A percentile compares a stretch with the other conserved stretches of the same genome.
Conservation (phyloP, 2,113 vertebrate genomes). For the Forbesichthys agassizii region DNA sequence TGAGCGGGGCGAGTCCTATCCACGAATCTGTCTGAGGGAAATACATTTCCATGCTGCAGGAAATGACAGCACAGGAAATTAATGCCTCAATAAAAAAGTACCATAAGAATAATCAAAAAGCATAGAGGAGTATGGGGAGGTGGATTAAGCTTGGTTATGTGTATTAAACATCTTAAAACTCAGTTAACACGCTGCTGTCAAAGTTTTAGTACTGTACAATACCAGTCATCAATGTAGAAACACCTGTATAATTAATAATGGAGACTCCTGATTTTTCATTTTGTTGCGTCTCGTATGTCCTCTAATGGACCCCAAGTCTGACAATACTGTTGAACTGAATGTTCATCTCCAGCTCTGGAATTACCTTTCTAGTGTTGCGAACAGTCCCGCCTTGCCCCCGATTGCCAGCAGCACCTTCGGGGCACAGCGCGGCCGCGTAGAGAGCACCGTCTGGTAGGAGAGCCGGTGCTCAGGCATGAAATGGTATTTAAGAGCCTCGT, state of each 20-base stretch:
- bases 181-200: no score
- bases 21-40: conserved; percentile 97
- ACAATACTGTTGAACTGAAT: background rate
- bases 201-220: no score
- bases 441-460: conserved; percentile 91
- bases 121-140: background rate
- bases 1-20: conserved; percentile 94
- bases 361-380: conserved; percentile 96
- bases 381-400: conserved; percentile 95
- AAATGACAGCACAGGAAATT: background rate
- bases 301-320: no score
- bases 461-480: conserved; percentile 98
- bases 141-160: background rate
- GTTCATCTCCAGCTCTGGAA: background rate
- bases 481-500: conserved; percentile 98
- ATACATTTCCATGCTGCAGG: conserved; percentile 93
- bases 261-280: no score
- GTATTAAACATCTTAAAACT: no score
- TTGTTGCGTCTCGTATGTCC: no score
- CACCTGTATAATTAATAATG: no score
- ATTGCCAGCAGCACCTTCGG: conserved; percentile 96
- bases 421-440: conserved; percentile 90
- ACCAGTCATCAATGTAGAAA: no score
- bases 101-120: background rate
- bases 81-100: background rate